Percentiles rank a stretch among this genome's conserved stretches.
Conservation (phyloP, 2,797 vertebrate species). For the Scolopax bukidnonensis region DNA sequence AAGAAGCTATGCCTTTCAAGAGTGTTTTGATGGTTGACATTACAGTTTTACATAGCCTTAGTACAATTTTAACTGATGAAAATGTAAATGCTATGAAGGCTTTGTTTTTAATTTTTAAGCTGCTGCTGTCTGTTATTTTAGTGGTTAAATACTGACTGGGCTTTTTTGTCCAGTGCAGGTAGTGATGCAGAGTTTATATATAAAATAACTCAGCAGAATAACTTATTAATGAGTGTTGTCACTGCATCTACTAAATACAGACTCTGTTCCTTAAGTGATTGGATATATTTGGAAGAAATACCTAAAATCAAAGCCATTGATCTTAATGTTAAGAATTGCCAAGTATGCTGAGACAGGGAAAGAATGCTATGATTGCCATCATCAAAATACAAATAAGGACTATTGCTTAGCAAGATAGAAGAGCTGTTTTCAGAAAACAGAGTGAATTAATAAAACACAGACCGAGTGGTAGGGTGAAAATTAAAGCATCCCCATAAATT, state of each 20-base stretch:
- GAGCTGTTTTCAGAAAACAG: not conserved
- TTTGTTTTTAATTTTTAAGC: not conserved
- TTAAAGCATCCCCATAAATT: not conserved
- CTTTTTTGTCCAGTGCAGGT: not conserved
- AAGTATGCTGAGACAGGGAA: not conserved
- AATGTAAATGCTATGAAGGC: not conserved
- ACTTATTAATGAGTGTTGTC: not conserved
- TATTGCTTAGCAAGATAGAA: not conserved
- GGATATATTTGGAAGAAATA: not conserved
- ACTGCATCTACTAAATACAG: not conserved
- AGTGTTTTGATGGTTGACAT: not conserved
- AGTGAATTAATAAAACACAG: not conserved
- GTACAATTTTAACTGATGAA: not conserved
- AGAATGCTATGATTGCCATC: not conserved
- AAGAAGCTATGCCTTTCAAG: not conserved
- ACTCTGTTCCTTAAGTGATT: not conserved
- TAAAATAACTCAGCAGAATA: slow-evolving; percentile 26
- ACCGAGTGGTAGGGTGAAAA: not conserved
- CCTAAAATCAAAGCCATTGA: not conserved
- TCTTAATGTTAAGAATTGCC: not conserved
- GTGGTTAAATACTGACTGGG: not conserved
- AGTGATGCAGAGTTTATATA: not conserved
- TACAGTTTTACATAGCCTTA: not conserved
- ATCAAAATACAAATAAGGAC: not conserved
- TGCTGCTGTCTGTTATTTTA: not conserved